Base-by-base conservation (phyloP, 2,113 vertebrate genomes). In the Seriola rivoliana region DNA sequence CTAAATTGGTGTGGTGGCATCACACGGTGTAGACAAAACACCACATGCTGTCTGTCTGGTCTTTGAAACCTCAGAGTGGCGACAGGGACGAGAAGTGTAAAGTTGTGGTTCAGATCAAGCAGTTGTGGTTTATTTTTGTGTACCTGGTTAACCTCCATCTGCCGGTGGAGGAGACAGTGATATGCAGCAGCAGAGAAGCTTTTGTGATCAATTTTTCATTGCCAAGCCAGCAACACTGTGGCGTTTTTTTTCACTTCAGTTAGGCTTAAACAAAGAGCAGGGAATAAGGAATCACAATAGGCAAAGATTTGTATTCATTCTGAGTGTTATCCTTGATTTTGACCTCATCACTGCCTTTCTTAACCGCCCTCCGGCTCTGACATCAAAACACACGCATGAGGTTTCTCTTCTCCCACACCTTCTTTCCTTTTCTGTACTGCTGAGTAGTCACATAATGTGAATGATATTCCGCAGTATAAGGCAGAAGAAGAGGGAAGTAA, bases 131-230 rank as follows among this genome's bases (percentile, higher is more conserved):
- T 85, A 58, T 52, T 54, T 79, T 54, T 32, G 50, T 75, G 69
- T 73, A 78, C 29, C 64, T 78, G 78, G 81, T 78, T 84, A 82
- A 84, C 77, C 68, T 69, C 23, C 29, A 42, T 80, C 72, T 34
- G 19, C 59, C 25, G 78, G 57, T 54, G 55, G 70, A 74, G 78
- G 77, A 78, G 78, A 78, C 1, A 4, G 14, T 29, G 55, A 86
- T 75, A 42, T 8, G 4, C 63, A 40, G 60, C 67, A 44, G 29
- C 85, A 62, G 67, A 74, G 80, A 79, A 23, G 36, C 60, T 55
- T 23, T 50, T 85, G 78, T 87, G 73, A 90, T 91, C 3, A 70
- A 85, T 88, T 84, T 88, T 91, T 89, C 66, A 80, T 89, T 57
- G 58, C 46, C 44, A 29, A 71, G 75, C 40, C 5, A 36, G 79